phyloP scores from a whole-genome alignment of 2,113 vertebrate species.

The Lepus timidus region DNA sequence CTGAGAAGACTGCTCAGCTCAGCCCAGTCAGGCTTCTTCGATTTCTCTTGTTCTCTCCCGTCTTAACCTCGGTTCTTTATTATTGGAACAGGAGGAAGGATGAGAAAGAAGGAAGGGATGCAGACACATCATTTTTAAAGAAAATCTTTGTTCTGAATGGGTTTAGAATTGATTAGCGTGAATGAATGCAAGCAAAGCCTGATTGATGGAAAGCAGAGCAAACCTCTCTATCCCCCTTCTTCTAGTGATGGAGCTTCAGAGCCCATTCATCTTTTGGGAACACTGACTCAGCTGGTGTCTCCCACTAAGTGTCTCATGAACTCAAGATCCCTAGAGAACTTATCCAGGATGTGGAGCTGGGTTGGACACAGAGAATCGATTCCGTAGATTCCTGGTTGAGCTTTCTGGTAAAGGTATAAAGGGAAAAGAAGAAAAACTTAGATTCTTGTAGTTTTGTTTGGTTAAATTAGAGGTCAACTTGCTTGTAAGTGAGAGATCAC shows the following conservation, averaged over 20 bases:
- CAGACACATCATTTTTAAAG: neutral
- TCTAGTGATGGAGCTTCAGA: neutral
- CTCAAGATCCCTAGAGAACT: neutral
- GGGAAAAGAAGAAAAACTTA: neutral
- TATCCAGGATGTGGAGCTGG: neutral
- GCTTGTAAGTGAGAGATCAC: neutral
- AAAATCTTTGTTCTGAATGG: neutral
- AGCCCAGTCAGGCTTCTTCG: neutral
- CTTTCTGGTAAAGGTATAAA: neutral
- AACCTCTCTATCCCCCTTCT: neutral
- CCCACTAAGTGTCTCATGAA: neutral
- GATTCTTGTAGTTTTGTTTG: neutral
- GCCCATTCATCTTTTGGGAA: neutral
- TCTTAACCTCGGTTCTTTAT: slow-evolving; percentile 18
- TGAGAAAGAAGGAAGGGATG: neutral
- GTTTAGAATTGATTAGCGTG: slow-evolving; percentile 9
- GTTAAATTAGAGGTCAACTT: slow-evolving; percentile 12
- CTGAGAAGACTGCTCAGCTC: neutral
- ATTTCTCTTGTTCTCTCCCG: neutral
- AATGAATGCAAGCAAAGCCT: neutral
- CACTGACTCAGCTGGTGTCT: neutral
- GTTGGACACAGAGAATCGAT: neutral
- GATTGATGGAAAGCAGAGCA: neutral
- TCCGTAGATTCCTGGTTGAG: slow-evolving; percentile 2
- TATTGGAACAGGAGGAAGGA: neutral